Evolutionary conservation across 2,797 vertebrate species (phyloP), one percentile per base, ranked within the genome.

Genomic region (Sebastolobus alascanus): DNA sequence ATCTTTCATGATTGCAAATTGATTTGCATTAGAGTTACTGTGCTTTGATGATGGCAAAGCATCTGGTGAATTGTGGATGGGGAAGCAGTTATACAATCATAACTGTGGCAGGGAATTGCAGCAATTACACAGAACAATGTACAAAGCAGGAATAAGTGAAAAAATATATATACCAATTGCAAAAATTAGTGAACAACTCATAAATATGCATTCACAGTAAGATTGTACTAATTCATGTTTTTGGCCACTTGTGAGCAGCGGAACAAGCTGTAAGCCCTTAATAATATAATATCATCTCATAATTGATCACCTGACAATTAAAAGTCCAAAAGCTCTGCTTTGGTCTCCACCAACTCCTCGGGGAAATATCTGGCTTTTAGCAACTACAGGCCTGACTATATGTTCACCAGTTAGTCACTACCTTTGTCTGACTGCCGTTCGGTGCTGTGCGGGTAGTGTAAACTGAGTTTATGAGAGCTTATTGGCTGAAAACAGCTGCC

Each of bases 1-100:
- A 55, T 61, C 33, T 37, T 73, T 65, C n/a, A 20, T 60, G 38
- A 70, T 8, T 67, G 27, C n/a, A 78, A 55, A 72, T 75, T 65
- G 38, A 75, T 68, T 75, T 77, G 10, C 70, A 77, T 74, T 61
- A 27, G 4, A 69, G 20, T 25, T 18, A 25, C 6, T 29, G 35
- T 58, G 63, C 65, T 55, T 43, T 54, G 25, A 52, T 61, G 27
- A 40, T 52, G 22, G 54, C 12, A 52, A 67, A 59, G 55, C 55
- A 60, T 73, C 52, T 73, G 52, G 20, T 20, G 27, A 55, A 25
- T 69, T 20, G 65, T 52, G 66, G 29, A 66, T 38, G 22, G 1
- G 46, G 25, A 52, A 35, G 22, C 73, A 46, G 29, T 70, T 43
- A 68, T 13, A 72, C 27, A 72, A 40, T 73, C 22, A 68, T 35